A percentile compares a stretch with the other conserved stretches of the same genome.
Evolutionary conservation across 2,888 invertebrate species (phyloP).

Genomic region (Heliconius cydno): DNA sequence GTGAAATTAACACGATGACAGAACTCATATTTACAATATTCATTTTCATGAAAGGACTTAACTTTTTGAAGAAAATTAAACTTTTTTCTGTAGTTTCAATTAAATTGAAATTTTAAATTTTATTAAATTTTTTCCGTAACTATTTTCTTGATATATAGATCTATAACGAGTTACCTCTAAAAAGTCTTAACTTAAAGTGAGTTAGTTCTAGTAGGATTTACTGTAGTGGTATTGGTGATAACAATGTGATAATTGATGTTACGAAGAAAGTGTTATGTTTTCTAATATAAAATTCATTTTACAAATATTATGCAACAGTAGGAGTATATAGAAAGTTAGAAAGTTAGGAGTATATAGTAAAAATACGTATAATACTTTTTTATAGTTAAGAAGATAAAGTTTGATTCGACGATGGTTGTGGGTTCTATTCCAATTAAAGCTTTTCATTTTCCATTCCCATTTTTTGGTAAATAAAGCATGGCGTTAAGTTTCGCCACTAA

Average conservation of each 20-base stretch:
- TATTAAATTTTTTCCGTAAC: too few species aligned
- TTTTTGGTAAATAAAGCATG: too few species aligned
- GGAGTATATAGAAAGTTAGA: neutral
- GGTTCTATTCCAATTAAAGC: too few species aligned
- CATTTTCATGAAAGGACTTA: slow-evolving; percentile 43
- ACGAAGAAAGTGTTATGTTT: slow-evolving; percentile 16
- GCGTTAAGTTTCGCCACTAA: too few species aligned
- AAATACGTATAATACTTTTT: neutral
- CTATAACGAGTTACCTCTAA: neutral
- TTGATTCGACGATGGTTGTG: too few species aligned
- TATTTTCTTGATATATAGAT: neutral
- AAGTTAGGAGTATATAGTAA: too few species aligned
- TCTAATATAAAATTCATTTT: slow-evolving; percentile 10
- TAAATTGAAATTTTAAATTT: neutral
- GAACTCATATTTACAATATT: slow-evolving; percentile 36
- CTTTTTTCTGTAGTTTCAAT: neutral
- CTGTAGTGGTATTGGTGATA: slow-evolving; percentile 5
- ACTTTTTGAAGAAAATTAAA: neutral
- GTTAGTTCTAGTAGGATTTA: neutral
- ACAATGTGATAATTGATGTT: slow-evolving; percentile 8
- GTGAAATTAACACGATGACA: slow-evolving; percentile 39
- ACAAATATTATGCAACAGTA: slow-evolving; percentile 4
- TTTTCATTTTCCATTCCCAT: too few species aligned
- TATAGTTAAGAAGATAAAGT: too few species aligned
- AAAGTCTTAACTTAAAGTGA: slow-evolving; percentile 11